Base-by-base conservation (phyloP, 2,113 vertebrate species). In the Myiozetetes cayanensis region DNA sequence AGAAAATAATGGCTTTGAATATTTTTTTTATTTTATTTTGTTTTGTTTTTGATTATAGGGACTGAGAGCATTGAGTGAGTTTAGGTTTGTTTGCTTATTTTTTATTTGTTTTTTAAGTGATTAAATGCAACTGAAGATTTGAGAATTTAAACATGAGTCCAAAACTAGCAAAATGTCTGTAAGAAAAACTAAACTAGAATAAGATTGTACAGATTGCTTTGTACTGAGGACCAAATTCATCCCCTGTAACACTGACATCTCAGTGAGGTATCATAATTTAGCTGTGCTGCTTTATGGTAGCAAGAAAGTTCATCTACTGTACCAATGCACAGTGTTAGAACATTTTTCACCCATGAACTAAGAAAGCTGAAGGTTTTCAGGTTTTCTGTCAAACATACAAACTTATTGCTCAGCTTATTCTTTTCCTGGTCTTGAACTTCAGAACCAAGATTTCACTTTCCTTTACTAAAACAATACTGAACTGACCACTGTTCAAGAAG, bases 1-100 rank as follows among this genome's bases (percentile, higher is more conserved):
- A 65, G 18, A 52, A 75, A 50, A 19, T 0, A 68, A 49, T 7
- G 0, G 1, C 7, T 76, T 56, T 2, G 3, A 3, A 8, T 35
- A 37, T 31, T 14, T 49, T 61, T 33, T 43, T n/a, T n/a, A n/a
- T 9, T 67, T 43, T 4, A 5, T 52, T 55, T 82, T 49, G 5
- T 7, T 63, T 80, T 78, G 4, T 0, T 85, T 87, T 76, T 61
- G n/a, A 39, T 83, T 76, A 28, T 20, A 37, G 25, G 73, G 14
- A 41, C 12, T 39, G 35, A 68, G 8, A 81, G 0, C 6, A 50
- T 8, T 18, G 30, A 53, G 5, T 79, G 3, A 1, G 5, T 53
- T 82, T 63, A 41, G 3, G 4, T 74, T 80, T 47, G 7, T 71
- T 55, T 46, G 2, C 1, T 56, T 66, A 22, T 61, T 67, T 14